Evolutionary conservation across 35 echinoderm and acorn worm species (phyloP).

Genomic region (Holothuria glaberrima): DNA sequence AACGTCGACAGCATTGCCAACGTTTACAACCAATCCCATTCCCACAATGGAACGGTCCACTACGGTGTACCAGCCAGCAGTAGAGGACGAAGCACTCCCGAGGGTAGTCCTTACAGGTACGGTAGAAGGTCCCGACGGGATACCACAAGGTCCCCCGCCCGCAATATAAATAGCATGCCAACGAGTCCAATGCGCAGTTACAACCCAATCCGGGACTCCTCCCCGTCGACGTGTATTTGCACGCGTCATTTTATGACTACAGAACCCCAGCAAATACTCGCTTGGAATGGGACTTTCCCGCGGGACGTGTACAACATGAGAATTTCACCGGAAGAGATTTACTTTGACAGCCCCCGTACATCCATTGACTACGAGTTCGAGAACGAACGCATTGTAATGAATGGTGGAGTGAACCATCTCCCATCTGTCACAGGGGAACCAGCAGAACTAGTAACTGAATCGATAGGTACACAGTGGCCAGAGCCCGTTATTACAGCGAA

Average conservation of each 20-base stretch:
- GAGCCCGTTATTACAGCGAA: constrained; percentile 79
- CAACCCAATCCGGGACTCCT: constrained; percentile 55
- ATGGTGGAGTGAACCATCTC: constrained; percentile 47
- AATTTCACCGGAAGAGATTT: constrained; percentile 72
- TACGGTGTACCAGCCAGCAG: constrained; percentile 54
- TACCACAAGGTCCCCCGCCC: constrained; percentile 61
- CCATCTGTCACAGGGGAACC: constrained; percentile 58
- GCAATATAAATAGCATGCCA: constrained; percentile 68
- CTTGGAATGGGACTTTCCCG: constrained; percentile 95
- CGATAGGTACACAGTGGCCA: constrained; percentile 90
- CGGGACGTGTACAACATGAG: constrained; percentile 89
- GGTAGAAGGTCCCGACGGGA: constrained; percentile 66
- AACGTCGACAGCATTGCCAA: constrained; percentile 66
- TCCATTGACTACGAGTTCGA: constrained; percentile 85
- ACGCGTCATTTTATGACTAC: constrained; percentile 53
- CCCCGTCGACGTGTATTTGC: constrained; percentile 58
- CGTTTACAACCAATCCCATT: constrained; percentile 73
- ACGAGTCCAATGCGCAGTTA: constrained; percentile 69
- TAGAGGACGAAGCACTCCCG: constrained; percentile 62
- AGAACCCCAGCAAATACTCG: constrained; percentile 72
- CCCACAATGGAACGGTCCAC: constrained; percentile 63
- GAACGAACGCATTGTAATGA: constrained; percentile 58
- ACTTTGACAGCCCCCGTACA: constrained; percentile 81
- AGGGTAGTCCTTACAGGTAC: constrained; percentile 84
- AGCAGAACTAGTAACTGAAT: constrained; percentile 59